A percentile compares a stretch with the other conserved stretches of the same genome.
Evolutionary conservation across 2,797 vertebrate genomes (phyloP).

Genomic region (Phyllotis vaccarum): DNA sequence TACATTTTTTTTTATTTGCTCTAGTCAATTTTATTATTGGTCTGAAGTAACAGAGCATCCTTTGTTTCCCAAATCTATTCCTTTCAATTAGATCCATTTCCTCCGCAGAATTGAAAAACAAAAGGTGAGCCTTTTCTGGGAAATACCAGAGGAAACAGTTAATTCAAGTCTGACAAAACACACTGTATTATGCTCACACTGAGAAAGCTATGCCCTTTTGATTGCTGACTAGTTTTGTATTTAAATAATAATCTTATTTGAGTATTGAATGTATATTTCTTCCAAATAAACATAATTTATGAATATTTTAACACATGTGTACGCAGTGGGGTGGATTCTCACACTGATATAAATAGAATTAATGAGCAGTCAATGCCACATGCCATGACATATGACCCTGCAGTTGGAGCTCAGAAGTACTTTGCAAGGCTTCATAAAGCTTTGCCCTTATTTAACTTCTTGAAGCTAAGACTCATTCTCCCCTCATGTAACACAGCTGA

Average conservation of each 20-base stretch:
- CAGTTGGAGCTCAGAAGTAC: slow-evolving; percentile 86
- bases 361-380: slow-evolving; percentile 97
- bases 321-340: slow-evolving; percentile 98
- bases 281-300: slow-evolving; percentile 93
- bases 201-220: slow-evolving; percentile 83
- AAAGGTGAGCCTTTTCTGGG: slow-evolving; percentile 77
- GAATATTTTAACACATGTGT: slow-evolving; percentile 99
- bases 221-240: slow-evolving; percentile 88
- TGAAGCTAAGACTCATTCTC: slow-evolving; percentile 79
- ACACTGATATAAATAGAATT: slow-evolving; percentile 99
- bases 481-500: neutral
- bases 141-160: slow-evolving; percentile 77
- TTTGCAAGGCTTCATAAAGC: slow-evolving; percentile 85
- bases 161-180: slow-evolving; percentile 80
- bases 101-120: slow-evolving; percentile 77
- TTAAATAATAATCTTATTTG: slow-evolving; percentile 89
- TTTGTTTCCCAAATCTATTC: slow-evolving; percentile 83
- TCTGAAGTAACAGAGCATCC: slow-evolving; percentile 77
- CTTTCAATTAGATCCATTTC: slow-evolving; percentile 75
- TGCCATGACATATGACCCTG: slow-evolving; percentile 91
- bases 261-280: slow-evolving; percentile 89
- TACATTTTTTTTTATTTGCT: slow-evolving; percentile 78
- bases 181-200: slow-evolving; percentile 74
- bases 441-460: slow-evolving; percentile 83
- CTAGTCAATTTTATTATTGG: slow-evolving; percentile 63